Base-by-base conservation (phyloP, 2,888 invertebrate genomes). In the Troides helena region DNA sequence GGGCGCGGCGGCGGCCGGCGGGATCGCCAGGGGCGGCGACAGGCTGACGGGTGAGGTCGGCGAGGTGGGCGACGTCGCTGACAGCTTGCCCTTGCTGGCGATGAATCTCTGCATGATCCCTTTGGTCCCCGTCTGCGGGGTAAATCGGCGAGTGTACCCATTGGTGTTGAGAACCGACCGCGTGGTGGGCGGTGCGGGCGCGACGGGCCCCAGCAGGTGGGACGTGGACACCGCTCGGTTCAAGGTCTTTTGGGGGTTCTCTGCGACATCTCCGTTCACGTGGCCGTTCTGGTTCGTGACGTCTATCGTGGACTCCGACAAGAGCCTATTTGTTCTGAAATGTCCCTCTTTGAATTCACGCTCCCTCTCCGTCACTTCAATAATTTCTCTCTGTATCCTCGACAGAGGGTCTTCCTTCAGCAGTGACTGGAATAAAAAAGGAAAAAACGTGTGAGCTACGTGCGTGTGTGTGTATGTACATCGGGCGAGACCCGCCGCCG, bases 341-440 rank as follows among this genome's bases (percentile, higher is more conserved):
- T 90, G 93, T 25, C 94, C 94, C 78, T 94, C 95, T 76, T 95
- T 93, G 77, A 98, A 94, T 82, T 97, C 97, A 81, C 96, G 94
- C 87, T 98, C 98, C 75, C 97, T 94, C 80, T 96, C 95, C 67
- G 96, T 95, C 72, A 97, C 97, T 89, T 97, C 96, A 80, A 96
- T 95, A 79, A 98, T 97, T 94, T 98, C 98, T 82, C 95, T 95
- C 89, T 98, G 98, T 85, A 98, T 97, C 85, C 97, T 95, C 81
- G 95, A 94, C 80, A 96, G 92, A 74, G 96, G 96, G 88, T 95
- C 95, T 83, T 95, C 94, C 87, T 95, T 95, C 85, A 94, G 87
- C 81, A 93, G 85, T 75, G 90, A 87, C 93, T 94, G 90, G 63
- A 89, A 91, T 81, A 78, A 82, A 78, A 64, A 76, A 30, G 30